These are phyloP conservation scores for Acanthosoma haemorrhoidale DNA, from an alignment of 2,888 invertebrate genomes.

Conservation along the genomic window DNA sequence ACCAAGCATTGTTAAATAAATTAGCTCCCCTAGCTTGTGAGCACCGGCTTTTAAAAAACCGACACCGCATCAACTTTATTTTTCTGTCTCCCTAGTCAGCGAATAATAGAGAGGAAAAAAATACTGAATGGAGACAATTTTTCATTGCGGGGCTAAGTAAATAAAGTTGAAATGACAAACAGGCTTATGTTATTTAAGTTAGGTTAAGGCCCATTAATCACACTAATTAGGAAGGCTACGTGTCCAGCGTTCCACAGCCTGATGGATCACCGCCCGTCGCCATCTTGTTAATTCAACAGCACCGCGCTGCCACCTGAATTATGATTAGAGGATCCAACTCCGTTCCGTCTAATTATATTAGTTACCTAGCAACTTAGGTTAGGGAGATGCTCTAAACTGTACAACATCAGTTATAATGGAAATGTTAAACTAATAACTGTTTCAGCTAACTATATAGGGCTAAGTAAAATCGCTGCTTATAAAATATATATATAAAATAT, in stretches of 20 bases:
- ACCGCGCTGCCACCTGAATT: not conserved
- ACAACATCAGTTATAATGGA: too few relatives aligned
- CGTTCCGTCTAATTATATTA: too few relatives aligned
- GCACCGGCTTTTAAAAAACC: not conserved
- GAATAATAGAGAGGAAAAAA: not conserved
- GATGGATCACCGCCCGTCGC: constrained; percentile 1
- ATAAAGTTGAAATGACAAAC: not conserved
- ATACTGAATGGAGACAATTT: not conserved
- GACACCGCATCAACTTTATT: not conserved
- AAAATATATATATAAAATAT: too few relatives aligned
- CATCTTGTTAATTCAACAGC: not conserved
- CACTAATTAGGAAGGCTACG: constrained; percentile 4
- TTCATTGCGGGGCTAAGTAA: not conserved
- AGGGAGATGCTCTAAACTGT: too few relatives aligned
- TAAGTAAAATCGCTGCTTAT: too few relatives aligned
- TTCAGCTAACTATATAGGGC: too few relatives aligned
- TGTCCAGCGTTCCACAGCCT: not conserved
- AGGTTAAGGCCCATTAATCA: constrained; percentile 5
- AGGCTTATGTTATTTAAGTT: not conserved
- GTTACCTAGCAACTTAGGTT: too few relatives aligned
- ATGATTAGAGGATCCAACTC: not conserved
- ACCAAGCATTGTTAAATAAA: too few relatives aligned
- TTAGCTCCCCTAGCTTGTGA: too few relatives aligned
- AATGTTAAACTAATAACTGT: too few relatives aligned
- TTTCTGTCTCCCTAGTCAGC: not conserved